phyloP scores from a whole-genome alignment of 2,888 invertebrate species.

The Actias luna region DNA sequence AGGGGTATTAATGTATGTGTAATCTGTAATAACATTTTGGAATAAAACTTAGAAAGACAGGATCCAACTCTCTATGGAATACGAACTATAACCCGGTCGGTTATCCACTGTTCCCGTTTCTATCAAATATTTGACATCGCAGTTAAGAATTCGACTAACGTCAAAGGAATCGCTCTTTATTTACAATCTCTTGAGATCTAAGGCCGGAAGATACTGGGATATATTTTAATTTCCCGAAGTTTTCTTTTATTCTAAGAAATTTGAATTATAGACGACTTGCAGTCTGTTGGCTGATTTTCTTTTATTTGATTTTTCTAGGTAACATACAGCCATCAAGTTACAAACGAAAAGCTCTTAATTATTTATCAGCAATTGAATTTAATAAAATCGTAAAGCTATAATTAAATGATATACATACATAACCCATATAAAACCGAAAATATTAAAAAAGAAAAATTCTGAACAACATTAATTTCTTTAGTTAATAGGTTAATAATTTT shows the following conservation, averaged over 20 bases:
- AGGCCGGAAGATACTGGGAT: background rate
- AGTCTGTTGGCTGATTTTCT: background rate
- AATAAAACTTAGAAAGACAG: constrained; percentile 4
- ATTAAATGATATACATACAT: no score
- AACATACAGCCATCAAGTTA: no score
- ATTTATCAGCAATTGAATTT: no score
- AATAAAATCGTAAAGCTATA: no score
- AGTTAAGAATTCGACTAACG: background rate
- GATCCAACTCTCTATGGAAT: constrained; percentile 24
- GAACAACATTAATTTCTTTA: no score
- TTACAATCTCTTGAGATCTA: background rate
- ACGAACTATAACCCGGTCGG: constrained; percentile 26
- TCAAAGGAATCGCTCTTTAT: background rate
- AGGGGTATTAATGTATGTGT: background rate
- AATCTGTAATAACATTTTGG: background rate
- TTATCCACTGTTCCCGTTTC: background rate
- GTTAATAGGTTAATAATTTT: no score
- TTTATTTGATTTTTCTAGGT: no score
- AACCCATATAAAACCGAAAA: no score
- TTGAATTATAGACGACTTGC: background rate
- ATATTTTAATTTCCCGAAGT: background rate
- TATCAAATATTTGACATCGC: background rate
- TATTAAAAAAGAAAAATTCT: no score
- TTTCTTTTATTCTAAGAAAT: background rate
- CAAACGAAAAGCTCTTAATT: no score